These are phyloP conservation scores for Heliocidaris tuberculata DNA, from an alignment of 35 echinoderm and acorn worm genomes.

Conservation along the genomic window DNA sequence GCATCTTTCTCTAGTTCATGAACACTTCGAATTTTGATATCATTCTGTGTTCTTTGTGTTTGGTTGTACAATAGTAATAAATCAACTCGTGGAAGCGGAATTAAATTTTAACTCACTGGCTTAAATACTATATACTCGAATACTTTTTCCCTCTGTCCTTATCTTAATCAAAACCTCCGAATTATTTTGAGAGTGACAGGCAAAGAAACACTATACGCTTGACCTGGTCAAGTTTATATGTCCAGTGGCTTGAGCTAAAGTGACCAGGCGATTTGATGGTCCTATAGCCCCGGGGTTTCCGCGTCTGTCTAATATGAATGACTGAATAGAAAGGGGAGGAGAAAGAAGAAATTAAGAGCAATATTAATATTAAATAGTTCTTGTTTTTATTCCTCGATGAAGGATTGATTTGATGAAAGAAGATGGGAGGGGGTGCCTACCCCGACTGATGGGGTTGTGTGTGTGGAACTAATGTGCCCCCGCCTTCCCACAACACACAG, in stretches of 20 bases:
- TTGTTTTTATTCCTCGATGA: neutral
- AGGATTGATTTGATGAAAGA: neutral
- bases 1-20: no score
- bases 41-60: no score
- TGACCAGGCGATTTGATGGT: neutral
- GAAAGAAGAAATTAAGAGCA: neutral
- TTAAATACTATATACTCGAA: neutral
- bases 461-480: no score
- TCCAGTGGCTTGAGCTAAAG: neutral
- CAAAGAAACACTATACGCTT: slow-evolving; percentile 8
- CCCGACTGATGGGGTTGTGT: neutral
- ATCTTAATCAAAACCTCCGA: neutral
- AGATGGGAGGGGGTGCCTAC: neutral
- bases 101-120: no score
- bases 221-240: slow-evolving; percentile 38
- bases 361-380: slow-evolving; percentile 7
- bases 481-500: neutral
- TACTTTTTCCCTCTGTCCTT: neutral
- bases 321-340: neutral
- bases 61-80: neutral
- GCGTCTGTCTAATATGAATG: neutral
- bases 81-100: neutral
- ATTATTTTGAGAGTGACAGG: neutral
- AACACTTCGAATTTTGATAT: no score
- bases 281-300: neutral